phyloP scores from a whole-genome alignment of 2,113 vertebrate genomes.

The Notothenia coriiceps region DNA sequence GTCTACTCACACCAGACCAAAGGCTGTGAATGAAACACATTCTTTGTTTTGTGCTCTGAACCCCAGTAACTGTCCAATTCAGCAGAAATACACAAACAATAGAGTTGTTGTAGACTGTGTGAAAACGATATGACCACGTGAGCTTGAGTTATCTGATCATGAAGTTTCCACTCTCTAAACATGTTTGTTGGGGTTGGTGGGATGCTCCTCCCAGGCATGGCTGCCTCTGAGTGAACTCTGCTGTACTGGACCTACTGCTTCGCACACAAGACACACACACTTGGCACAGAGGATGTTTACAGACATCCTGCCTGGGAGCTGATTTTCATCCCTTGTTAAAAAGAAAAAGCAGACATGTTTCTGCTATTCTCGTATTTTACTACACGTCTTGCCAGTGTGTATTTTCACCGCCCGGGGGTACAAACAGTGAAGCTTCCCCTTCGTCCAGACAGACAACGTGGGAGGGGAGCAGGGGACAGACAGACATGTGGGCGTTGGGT shows the following conservation, averaged over 20 bases:
- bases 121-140: neutral
- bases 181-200: conserved; percentile 1
- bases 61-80: no score
- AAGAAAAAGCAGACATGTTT: conserved; percentile 50
- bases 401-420: conserved; percentile 27
- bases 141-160: neutral
- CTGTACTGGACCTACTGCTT: conserved; percentile 27
- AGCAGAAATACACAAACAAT: no score
- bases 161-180: neutral
- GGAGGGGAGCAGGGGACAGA: conserved; percentile 31
- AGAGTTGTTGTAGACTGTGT: neutral
- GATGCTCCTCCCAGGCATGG: conserved; percentile 4
- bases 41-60: no score
- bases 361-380: conserved; percentile 36
- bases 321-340: conserved; percentile 42
- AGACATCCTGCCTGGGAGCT: conserved; percentile 47
- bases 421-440: conserved; percentile 26
- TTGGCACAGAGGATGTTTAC: conserved; percentile 43
- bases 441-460: conserved; percentile 35
- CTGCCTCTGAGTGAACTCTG: conserved; percentile 39
- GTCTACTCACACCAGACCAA: no score
- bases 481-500: conserved; percentile 35
- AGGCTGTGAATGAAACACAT: no score
- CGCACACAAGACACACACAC: conserved; percentile 23
- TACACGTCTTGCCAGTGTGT: conserved; percentile 3